Percentiles rank a stretch among this genome's conserved stretches.
phyloP scores from a whole-genome alignment of 1,140 invertebrate genomes.

The Adelges cooleyi region DNA sequence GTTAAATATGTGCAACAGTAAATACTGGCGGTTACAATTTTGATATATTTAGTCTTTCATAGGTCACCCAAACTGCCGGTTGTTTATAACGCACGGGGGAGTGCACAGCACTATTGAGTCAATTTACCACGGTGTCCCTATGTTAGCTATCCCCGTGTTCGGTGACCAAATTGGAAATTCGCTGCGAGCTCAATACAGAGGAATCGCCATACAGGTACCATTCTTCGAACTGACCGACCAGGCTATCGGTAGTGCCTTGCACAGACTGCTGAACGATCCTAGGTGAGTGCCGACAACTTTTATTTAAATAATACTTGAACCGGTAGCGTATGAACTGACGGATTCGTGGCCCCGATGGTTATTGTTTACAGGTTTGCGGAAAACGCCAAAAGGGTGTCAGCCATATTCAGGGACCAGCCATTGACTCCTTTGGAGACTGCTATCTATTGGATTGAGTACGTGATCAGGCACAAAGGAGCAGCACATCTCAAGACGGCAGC shows the following conservation, averaged over 20 bases:
- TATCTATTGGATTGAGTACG: constrained; percentile 48
- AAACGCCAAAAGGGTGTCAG: constrained; percentile 36
- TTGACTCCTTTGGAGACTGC: constrained; percentile 39
- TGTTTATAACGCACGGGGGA: constrained; percentile 49
- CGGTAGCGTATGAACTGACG: not conserved
- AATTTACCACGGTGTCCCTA: constrained; percentile 41
- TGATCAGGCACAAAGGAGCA: constrained; percentile 42
- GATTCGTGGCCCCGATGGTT: not conserved
- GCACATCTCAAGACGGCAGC: constrained; percentile 34
- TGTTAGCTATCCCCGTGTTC: constrained; percentile 42
- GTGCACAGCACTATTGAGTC: constrained; percentile 44
- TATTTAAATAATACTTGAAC: too few relatives aligned
- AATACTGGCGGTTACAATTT: too few relatives aligned
- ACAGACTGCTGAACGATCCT: not conserved
- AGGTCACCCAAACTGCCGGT: constrained; percentile 40
- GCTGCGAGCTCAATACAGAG: not conserved
- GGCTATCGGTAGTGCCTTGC: not conserved
- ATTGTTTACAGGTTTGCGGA: constrained; percentile 34
- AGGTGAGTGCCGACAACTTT: not conserved
- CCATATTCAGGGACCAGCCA: constrained; percentile 39
- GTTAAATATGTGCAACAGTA: too few relatives aligned
- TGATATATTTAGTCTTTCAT: not conserved
- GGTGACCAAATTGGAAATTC: constrained; percentile 35
- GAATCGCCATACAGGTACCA: not conserved
- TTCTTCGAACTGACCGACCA: not conserved